Conservation (phyloP, 2,113 vertebrate species). For the Zootoca vivipara region DNA sequence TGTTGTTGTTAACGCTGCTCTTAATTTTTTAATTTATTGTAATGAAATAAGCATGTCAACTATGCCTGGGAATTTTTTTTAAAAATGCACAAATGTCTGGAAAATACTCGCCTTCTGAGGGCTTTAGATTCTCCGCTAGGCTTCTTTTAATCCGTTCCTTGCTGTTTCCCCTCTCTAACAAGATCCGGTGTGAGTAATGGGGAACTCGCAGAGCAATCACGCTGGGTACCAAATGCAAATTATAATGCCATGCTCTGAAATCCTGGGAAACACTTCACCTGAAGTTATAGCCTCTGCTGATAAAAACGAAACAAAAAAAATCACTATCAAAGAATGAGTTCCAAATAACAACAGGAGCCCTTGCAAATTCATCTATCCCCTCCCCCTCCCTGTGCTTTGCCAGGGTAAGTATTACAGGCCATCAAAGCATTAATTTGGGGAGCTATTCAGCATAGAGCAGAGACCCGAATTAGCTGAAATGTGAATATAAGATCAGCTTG, state of each 20-base stretch:
- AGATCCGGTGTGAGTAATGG: not conserved
- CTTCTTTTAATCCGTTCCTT: not conserved
- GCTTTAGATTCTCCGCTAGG: not conserved
- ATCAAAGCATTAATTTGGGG: not conserved
- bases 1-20: not conserved
- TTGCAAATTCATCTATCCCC: not conserved
- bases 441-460: rapidly evolving
- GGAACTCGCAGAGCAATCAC: not conserved
- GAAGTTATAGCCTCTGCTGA: not conserved
- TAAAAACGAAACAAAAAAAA: not conserved
- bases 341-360: slow-evolving; percentile 6
- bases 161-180: slow-evolving; percentile 17
- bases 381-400: not conserved
- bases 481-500: not conserved
- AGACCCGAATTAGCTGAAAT: not conserved
- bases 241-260: slow-evolving; percentile 15
- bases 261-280: not conserved
- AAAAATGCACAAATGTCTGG: not conserved
- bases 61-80: not conserved
- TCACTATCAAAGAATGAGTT: slow-evolving; percentile 14
- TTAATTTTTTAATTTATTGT: not conserved
- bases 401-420: not conserved
- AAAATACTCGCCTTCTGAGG: not conserved
- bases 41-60: not conserved
- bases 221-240: slow-evolving; percentile 17